phyloP scores from a whole-genome alignment of 2,113 vertebrate genomes.

The Pseudorhombus dupliciocellatus region DNA sequence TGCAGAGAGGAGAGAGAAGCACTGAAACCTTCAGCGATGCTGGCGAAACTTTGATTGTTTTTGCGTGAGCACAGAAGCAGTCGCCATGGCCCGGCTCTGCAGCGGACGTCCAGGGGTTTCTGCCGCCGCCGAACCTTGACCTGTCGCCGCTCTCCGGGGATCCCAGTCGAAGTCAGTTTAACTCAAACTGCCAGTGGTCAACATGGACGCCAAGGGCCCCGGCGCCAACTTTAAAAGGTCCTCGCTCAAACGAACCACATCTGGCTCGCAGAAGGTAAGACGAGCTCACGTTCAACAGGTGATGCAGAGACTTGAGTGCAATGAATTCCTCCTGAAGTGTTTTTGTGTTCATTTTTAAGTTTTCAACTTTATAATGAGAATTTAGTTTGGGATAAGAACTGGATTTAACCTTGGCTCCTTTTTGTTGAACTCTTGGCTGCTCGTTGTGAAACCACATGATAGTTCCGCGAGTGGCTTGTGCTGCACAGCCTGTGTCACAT shows the following conservation, averaged over 20 bases:
- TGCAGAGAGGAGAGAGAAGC: constrained; percentile 47
- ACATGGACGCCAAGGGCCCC: constrained; percentile 69
- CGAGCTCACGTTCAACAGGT: constrained; percentile 38
- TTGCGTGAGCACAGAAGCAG: constrained; percentile 14
- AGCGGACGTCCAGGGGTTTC: constrained; percentile 11
- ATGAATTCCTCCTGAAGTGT: background rate
- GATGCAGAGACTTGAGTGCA: background rate
- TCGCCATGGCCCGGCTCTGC: constrained; percentile 13
- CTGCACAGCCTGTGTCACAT: constrained; percentile 17
- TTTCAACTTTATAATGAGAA: no score
- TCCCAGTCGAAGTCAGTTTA: constrained; percentile 43
- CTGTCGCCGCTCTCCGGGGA: constrained; percentile 29
- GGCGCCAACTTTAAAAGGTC: constrained; percentile 84
- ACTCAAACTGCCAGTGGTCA: constrained; percentile 17
- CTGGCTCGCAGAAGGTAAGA: constrained; percentile 95
- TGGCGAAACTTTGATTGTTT: constrained; percentile 20
- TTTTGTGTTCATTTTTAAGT: background rate
- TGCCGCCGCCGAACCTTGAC: constrained; percentile 29
- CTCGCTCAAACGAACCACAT: constrained; percentile 90
- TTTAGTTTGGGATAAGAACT: background rate
- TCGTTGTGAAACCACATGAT: background rate
- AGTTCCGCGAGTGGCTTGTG: background rate
- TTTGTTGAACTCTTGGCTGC: background rate
- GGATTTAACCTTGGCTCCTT: background rate
- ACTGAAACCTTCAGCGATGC: constrained; percentile 37